Percentiles rank a stretch among this genome's conserved stretches.
Conservation (phyloP, 1,140 invertebrate genomes). For the Pseudomyrmex pallidus region DNA sequence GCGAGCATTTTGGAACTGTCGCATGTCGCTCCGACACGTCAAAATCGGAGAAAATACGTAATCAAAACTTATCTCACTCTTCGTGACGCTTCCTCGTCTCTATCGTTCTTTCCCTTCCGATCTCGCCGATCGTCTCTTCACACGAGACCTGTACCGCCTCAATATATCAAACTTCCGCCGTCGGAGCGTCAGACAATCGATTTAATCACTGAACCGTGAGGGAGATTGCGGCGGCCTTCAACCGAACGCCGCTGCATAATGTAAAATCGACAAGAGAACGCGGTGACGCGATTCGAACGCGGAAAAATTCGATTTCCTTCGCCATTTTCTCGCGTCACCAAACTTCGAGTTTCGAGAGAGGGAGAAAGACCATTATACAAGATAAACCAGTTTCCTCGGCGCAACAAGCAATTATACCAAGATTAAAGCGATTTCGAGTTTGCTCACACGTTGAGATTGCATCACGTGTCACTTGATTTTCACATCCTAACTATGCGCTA, state of each 20-base stretch:
- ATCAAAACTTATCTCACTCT: slow-evolving; percentile 62
- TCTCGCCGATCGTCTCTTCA: background rate
- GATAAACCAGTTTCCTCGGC: slow-evolving; percentile 50
- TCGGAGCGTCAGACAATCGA: slow-evolving; percentile 75
- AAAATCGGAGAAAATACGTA: background rate
- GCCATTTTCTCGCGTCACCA: slow-evolving; percentile 36
- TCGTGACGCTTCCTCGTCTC: slow-evolving; percentile 40
- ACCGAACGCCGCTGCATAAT: slow-evolving; percentile 60
- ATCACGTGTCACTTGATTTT: background rate
- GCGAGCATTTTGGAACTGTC: slow-evolving; percentile 25
- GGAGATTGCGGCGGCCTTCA: slow-evolving; percentile 70
- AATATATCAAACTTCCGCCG: slow-evolving; percentile 74
- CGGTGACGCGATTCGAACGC: slow-evolving; percentile 56
- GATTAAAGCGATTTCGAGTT: slow-evolving; percentile 32
- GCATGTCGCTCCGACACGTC: background rate
- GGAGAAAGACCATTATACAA: background rate
- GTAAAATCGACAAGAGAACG: slow-evolving; percentile 62
- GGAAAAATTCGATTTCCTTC: slow-evolving; percentile 67
- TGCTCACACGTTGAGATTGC: background rate
- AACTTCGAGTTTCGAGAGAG: background rate
- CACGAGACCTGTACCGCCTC: slow-evolving; percentile 32
- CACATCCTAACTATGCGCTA: no score
- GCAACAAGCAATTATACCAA: slow-evolving; percentile 47
- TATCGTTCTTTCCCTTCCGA: background rate
- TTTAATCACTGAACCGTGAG: slow-evolving; percentile 78